A percentile compares a stretch with the other conserved stretches of the same genome.
phyloP scores from a whole-genome alignment of 2,113 vertebrate genomes.

The Marcusenius ussheri region DNA sequence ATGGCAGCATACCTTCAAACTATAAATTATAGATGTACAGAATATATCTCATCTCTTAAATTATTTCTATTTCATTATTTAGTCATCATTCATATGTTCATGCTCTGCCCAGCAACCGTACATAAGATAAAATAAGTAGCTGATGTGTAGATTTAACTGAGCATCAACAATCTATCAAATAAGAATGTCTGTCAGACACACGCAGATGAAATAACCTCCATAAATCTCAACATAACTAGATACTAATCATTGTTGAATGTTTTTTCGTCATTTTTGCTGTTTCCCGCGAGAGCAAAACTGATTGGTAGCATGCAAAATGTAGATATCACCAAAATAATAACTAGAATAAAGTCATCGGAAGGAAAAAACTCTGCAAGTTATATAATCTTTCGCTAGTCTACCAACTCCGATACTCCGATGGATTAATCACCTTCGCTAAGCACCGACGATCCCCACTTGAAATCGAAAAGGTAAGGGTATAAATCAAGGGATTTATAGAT shows the following conservation, averaged over 20 bases:
- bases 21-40: not conserved
- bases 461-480: no score
- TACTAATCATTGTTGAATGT: not conserved
- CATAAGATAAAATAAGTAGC: not conserved
- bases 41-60: not conserved
- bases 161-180: not conserved
- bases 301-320: no score
- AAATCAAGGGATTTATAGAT: no score
- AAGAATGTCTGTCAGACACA: not conserved
- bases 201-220: not conserved
- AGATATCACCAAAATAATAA: no score
- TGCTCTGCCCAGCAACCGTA: not conserved
- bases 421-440: no score
- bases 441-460: no score
- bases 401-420: no score
- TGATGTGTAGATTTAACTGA: not conserved
- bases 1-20: not conserved
- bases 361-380: no score
- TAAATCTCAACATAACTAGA: not conserved
- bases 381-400: no score
- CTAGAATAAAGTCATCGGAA: no score
- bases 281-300: no score
- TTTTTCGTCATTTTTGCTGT: no score
- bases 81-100: not conserved
- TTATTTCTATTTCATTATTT: not conserved